phyloP scores from a whole-genome alignment of 2,888 invertebrate genomes.

The Griposia aprilina region DNA sequence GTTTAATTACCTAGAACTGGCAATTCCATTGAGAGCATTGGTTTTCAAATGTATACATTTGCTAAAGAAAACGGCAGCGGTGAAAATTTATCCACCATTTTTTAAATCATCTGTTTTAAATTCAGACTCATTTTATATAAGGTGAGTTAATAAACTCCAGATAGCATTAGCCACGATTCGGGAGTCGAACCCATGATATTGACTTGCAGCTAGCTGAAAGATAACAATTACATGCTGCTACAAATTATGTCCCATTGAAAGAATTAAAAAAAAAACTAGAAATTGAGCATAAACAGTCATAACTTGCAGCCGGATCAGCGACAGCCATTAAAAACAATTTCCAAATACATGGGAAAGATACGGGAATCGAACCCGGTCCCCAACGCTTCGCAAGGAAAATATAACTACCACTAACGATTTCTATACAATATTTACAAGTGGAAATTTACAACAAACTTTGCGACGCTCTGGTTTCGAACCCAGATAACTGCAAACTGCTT shows the following conservation, averaged over 20 bases:
- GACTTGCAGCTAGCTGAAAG: neutral
- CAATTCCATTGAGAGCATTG: neutral
- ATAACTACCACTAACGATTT: too few species aligned
- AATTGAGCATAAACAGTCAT: constrained; percentile 15
- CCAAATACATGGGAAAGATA: neutral
- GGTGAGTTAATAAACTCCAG: too few species aligned
- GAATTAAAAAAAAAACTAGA: neutral
- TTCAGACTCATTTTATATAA: neutral
- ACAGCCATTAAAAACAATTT: too few species aligned
- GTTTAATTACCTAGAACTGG: neutral
- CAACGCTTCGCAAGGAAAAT: neutral
- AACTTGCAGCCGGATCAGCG: too few species aligned
- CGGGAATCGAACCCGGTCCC: constrained; percentile 15
- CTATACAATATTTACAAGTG: too few species aligned
- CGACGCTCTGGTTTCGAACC: neutral
- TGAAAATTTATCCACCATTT: neutral
- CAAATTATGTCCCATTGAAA: too few species aligned
- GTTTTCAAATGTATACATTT: neutral
- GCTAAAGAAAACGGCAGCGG: accelerated
- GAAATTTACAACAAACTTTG: neutral
- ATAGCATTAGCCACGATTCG: neutral
- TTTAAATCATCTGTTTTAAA: too few species aligned
- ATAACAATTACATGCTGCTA: too few species aligned
- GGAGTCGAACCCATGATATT: constrained; percentile 1
- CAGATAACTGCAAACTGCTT: neutral